A percentile compares a stretch with the other conserved stretches of the same genome.
phyloP scores from a whole-genome alignment of 2,888 invertebrate species.

The Germaria angustata region DNA sequence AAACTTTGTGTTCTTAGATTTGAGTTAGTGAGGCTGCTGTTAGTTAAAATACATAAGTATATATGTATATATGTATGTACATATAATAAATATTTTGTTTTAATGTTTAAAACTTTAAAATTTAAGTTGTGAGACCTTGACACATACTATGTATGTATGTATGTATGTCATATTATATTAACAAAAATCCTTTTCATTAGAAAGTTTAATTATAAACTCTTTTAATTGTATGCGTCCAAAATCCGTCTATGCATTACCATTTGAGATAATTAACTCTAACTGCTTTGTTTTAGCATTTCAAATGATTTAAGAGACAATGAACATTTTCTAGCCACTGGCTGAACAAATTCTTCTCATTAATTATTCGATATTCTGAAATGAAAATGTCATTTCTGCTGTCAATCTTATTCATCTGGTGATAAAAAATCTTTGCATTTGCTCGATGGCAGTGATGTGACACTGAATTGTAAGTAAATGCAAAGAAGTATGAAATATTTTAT shows the following conservation, averaged over 20 bases:
- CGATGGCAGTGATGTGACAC: not conserved
- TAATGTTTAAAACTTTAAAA: no score
- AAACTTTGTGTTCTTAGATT: not conserved
- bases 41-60: no score
- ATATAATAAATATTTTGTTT: no score
- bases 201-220: no score
- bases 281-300: no score
- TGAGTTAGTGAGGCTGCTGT: not conserved
- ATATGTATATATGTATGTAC: no score
- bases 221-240: no score
- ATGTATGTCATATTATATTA: not conserved
- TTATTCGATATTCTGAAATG: conserved; percentile 15
- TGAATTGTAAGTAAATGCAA: not conserved
- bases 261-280: no score
- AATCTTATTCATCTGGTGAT: not conserved
- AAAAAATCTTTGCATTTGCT: not conserved
- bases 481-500: no score
- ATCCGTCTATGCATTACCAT: no score
- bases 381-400: conserved; percentile 20
- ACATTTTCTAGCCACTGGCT: not conserved
- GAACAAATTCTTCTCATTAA: not conserved
- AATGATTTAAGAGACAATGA: not conserved
- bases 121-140: no score
- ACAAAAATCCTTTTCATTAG: no score
- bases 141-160: not conserved